A percentile compares a stretch with the other conserved stretches of the same genome.
These are phyloP conservation scores for Volucella bombylans DNA, from an alignment of 2,888 invertebrate species.

Conservation along the genomic window DNA sequence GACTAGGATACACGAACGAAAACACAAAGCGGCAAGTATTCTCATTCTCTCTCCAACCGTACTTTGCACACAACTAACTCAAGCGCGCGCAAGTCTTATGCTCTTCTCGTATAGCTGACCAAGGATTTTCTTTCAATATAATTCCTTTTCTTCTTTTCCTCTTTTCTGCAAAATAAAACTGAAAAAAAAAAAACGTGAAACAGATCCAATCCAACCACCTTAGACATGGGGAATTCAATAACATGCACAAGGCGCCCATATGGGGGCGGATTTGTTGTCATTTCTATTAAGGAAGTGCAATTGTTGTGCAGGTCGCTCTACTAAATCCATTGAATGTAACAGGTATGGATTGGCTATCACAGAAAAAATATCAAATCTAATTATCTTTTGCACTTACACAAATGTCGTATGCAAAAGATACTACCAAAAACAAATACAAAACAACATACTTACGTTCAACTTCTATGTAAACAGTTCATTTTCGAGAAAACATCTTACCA, in stretches of 20 bases:
- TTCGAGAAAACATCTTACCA: slow-evolving; percentile 45
- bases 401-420: slow-evolving; percentile 14
- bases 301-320: slow-evolving; percentile 25
- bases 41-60: slow-evolving; percentile 72
- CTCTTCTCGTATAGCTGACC: slow-evolving; percentile 62
- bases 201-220: slow-evolving; percentile 53
- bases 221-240: slow-evolving; percentile 51
- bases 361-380: slow-evolving; percentile 23
- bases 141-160: slow-evolving; percentile 36
- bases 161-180: slow-evolving; percentile 51
- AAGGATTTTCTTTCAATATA: slow-evolving; percentile 67
- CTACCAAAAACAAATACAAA: background rate
- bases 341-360: slow-evolving; percentile 29
- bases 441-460: background rate
- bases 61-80: slow-evolving; percentile 71
- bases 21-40: slow-evolving; percentile 67
- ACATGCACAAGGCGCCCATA: slow-evolving; percentile 27
- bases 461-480: slow-evolving; percentile 8
- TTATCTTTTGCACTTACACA: slow-evolving; percentile 12
- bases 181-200: slow-evolving; percentile 10
- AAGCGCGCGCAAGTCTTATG: slow-evolving; percentile 71
- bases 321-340: slow-evolving; percentile 35
- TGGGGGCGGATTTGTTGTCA: slow-evolving; percentile 56
- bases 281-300: slow-evolving; percentile 45
- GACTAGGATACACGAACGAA: slow-evolving; percentile 66